A percentile compares a stretch with the other conserved stretches of the same genome.
phyloP scores from a whole-genome alignment of 2,888 invertebrate species.

The Gastrophysa polygoni region DNA sequence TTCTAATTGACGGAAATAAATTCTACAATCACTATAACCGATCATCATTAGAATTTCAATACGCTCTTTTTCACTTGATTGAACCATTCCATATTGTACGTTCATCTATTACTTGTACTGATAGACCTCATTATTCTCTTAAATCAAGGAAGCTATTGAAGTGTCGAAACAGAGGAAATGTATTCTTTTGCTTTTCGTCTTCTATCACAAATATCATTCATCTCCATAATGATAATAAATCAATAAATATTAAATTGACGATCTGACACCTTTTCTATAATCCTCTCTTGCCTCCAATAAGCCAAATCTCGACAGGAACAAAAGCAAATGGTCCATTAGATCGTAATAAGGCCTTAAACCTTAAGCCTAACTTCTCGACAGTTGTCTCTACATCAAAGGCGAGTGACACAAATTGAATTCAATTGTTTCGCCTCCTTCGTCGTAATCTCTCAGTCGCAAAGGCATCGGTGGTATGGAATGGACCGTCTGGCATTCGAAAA shows the following conservation, averaged over 20 bases:
- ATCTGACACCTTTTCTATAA: background rate
- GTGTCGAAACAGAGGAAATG: too few relatives aligned
- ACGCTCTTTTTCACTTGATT: too few relatives aligned
- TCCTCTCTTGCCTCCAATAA: background rate
- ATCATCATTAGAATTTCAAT: too few relatives aligned
- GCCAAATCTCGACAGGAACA: background rate
- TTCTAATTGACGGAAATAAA: too few relatives aligned
- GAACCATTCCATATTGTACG: too few relatives aligned
- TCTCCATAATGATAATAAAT: too few relatives aligned
- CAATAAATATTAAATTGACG: background rate
- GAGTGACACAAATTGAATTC: slow-evolving; percentile 22
- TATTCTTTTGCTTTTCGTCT: too few relatives aligned
- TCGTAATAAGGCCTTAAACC: background rate
- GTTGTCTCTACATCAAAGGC: slow-evolving; percentile 9
- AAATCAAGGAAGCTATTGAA: too few relatives aligned
- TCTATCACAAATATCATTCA: too few relatives aligned
- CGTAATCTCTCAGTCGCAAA: slow-evolving; percentile 29
- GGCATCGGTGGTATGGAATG: slow-evolving; percentile 11
- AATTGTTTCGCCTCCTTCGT: slow-evolving; percentile 21
- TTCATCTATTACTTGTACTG: too few relatives aligned
- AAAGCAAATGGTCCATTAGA: background rate
- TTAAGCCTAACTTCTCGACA: background rate
- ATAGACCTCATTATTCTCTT: too few relatives aligned
- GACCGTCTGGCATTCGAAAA: slow-evolving; percentile 20
- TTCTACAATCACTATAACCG: too few relatives aligned